These are phyloP conservation scores for Pygoscelis antarcticus DNA, from an alignment of 2,113 vertebrate species.

Conservation along the genomic window DNA sequence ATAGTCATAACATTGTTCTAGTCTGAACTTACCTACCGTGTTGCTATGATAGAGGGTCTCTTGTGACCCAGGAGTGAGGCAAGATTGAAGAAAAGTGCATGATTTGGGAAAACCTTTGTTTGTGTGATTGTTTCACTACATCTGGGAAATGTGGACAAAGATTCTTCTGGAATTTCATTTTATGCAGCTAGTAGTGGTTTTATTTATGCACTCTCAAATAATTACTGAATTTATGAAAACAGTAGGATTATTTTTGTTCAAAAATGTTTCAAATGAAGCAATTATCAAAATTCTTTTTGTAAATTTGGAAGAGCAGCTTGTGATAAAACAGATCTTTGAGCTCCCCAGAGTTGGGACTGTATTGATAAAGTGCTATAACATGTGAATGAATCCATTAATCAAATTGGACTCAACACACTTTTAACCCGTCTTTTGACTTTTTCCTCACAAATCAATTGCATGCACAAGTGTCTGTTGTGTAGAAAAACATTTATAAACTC, in stretches of 20 bases:
- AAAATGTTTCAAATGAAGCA: neutral
- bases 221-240: neutral
- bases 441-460: neutral
- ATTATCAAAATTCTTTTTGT: neutral
- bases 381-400: neutral
- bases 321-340: neutral
- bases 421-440: neutral
- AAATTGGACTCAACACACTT: neutral
- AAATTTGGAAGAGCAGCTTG: neutral
- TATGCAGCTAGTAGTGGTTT: neutral
- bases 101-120: neutral
- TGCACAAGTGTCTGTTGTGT: rapidly evolving
- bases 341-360: neutral
- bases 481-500: neutral
- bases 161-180: neutral
- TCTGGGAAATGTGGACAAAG: neutral
- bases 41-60: neutral
- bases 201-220: neutral
- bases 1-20: neutral
- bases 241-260: neutral
- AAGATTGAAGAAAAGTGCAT: neutral
- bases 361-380: neutral
- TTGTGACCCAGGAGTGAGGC: neutral
- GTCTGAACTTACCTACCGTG: neutral
- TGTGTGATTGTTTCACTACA: neutral